phyloP scores from a whole-genome alignment of 2,797 vertebrate species.

The Manis crassicaudata region DNA sequence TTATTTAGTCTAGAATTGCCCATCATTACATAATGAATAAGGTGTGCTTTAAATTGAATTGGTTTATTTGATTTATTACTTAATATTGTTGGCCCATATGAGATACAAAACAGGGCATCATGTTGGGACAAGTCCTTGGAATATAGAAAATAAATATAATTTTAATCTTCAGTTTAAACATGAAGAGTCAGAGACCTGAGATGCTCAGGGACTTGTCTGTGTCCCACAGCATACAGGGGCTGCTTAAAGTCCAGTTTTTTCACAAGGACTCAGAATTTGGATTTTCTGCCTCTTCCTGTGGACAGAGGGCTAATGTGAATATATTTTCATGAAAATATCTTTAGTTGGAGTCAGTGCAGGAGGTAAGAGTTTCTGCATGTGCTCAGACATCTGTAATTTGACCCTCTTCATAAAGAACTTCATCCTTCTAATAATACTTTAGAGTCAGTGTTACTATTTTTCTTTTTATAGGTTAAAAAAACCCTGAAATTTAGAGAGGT shows the following conservation, averaged over 20 bases:
- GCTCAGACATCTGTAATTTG: neutral
- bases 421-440: neutral
- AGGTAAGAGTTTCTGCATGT: neutral
- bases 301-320: neutral
- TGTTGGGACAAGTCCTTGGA: neutral
- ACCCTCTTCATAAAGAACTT: neutral
- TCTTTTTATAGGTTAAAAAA: neutral
- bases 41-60: neutral
- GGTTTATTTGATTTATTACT: neutral
- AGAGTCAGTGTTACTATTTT: neutral
- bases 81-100: neutral
- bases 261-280: neutral
- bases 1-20: neutral
- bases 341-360: neutral
- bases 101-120: neutral
- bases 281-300: neutral
- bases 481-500: neutral
- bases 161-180: neutral
- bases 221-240: accelerated
- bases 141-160: neutral
- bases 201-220: neutral
- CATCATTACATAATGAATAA: neutral
- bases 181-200: neutral
- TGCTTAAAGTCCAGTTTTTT: neutral
- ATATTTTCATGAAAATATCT: neutral